These are phyloP conservation scores for Drusus annulatus DNA, from an alignment of 1,140 invertebrate genomes.

Conservation along the genomic window DNA sequence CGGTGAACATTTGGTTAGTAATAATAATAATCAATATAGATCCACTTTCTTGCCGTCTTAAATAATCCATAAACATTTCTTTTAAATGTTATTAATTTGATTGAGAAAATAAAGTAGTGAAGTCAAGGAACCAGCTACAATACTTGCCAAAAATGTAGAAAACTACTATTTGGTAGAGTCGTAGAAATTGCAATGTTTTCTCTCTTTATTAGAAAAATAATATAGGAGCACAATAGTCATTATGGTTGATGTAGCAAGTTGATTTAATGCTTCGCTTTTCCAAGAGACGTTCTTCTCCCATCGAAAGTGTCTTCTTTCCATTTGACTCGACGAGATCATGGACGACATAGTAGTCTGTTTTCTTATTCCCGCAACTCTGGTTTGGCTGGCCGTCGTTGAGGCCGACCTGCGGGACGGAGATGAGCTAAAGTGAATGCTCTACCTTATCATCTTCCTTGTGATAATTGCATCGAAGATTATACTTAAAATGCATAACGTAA, in stretches of 20 bases:
- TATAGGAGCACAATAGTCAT: not conserved
- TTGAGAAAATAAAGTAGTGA: not conserved
- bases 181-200: not conserved
- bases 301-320: too few species aligned
- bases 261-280: not conserved
- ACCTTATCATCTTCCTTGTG: not conserved
- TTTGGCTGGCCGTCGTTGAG: too few species aligned
- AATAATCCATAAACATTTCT: not conserved
- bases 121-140: not conserved
- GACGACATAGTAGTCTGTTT: too few species aligned
- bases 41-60: not conserved
- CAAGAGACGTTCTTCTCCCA: too few species aligned
- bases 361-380: too few species aligned
- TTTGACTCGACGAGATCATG: too few species aligned
- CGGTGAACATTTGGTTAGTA: not conserved
- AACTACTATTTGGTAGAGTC: not conserved
- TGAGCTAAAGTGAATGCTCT: not conserved
- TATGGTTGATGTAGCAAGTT: not conserved
- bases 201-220: not conserved
- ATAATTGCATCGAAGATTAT: too few species aligned
- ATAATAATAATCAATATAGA: not conserved
- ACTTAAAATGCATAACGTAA: too few species aligned
- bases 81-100: not conserved
- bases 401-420: not conserved
- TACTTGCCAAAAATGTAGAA: slow-evolving; percentile 25